Percentiles rank a stretch among this genome's conserved stretches.
phyloP scores from a whole-genome alignment of 2,797 vertebrate species.

The Sciurus carolinensis region DNA sequence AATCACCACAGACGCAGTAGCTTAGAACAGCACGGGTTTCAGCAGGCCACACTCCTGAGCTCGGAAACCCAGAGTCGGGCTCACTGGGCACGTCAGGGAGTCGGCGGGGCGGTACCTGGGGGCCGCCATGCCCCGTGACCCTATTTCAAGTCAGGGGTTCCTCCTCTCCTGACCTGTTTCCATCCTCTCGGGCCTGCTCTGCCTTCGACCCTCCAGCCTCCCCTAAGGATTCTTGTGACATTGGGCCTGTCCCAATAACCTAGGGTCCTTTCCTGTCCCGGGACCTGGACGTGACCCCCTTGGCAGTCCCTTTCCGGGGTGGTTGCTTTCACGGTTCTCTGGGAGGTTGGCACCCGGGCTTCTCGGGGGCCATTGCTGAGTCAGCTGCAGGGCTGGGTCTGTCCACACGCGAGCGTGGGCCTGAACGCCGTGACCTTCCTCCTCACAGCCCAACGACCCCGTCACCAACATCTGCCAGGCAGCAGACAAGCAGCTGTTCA shows the following conservation, averaged over 20 bases:
- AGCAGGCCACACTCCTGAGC: not conserved
- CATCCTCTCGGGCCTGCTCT: accelerated
- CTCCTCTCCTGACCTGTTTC: not conserved
- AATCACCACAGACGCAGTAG: accelerated
- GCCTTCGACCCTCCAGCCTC: not conserved
- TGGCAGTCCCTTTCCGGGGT: accelerated
- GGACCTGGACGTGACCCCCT: accelerated
- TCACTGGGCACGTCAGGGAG: not conserved
- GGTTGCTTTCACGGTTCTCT: accelerated
- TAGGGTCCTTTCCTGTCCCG: accelerated
- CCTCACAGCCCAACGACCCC: conserved; percentile 95
- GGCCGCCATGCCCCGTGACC: accelerated
- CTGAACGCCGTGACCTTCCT: not conserved
- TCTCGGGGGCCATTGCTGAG: accelerated
- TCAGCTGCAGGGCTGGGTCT: accelerated
- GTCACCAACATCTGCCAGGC: conserved; percentile 99
- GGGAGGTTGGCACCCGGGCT: accelerated
- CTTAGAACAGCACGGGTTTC: accelerated
- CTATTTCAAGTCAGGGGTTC: accelerated
- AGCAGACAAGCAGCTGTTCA: conserved; percentile 99
- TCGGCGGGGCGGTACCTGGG: not conserved
- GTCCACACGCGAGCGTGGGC: accelerated
- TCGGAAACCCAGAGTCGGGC: accelerated
- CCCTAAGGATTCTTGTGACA: too few relatives aligned
- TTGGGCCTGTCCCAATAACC: accelerated